These are phyloP conservation scores for Helicolenus hilgendorfi DNA, from an alignment of 2,797 vertebrate species.

Conservation along the genomic window DNA sequence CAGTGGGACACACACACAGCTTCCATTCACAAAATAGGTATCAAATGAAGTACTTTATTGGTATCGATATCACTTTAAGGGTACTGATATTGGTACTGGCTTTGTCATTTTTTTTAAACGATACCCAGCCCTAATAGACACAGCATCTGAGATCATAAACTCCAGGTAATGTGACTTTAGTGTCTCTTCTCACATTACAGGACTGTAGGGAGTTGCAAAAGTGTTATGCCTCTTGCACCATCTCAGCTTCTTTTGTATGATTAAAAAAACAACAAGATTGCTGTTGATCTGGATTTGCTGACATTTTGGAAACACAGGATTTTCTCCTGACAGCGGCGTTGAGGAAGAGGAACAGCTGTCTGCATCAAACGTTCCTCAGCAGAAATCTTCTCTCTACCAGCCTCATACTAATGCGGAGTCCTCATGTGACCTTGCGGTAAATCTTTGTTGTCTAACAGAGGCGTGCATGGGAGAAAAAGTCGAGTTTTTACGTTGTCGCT, in stretches of 20 bases:
- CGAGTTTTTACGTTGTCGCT: not conserved
- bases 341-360: not conserved
- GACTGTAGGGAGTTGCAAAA: not conserved
- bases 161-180: not conserved
- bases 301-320: conserved; percentile 6
- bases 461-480: not conserved
- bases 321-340: not conserved
- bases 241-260: not conserved
- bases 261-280: not conserved
- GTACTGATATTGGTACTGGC: too few relatives aligned
- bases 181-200: not conserved
- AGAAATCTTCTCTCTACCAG: not conserved
- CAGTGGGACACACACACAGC: too few relatives aligned
- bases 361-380: not conserved
- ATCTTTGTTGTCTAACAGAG: not conserved
- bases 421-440: conserved; percentile 16
- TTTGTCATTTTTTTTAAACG: too few relatives aligned
- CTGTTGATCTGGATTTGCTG: not conserved
- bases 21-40: too few relatives aligned
- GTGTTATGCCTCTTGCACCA: not conserved
- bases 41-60: too few relatives aligned
- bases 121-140: not conserved
- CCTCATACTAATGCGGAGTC: not conserved
- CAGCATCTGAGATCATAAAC: not conserved
- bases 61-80: too few relatives aligned